Evolutionary conservation across 2,113 vertebrate species (phyloP), one percentile per base, ranked within the genome.

Genomic region (Scomber japonicus): DNA sequence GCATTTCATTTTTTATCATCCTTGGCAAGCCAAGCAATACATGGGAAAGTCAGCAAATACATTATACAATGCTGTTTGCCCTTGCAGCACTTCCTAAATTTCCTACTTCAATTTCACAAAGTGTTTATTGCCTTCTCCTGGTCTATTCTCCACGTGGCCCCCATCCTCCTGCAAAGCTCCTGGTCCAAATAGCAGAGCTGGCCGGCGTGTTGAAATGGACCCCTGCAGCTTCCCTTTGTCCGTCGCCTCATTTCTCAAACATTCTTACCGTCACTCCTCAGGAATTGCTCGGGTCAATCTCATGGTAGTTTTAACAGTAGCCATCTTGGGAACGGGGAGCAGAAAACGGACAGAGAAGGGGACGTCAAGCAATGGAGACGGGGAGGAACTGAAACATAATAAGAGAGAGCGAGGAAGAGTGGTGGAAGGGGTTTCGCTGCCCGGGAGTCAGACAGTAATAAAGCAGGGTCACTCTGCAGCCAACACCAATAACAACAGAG

Each of bases 21-120:
- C 67, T 68, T 17, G 49, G 71, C 51, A 56, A 69, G 45, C 48
- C 0, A 11, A 74, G 78, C 50, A 64, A 68, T 73, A 50, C 49
- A 66, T 4, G 0, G 62, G 3, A 27, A 61, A 80, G 80, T 80
- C 68, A 85, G 73, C 75, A 85, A 83, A 89, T 75, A 46, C 50
- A 75, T 78, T 60, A 50, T 64, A 83, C 73, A 40, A 55, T 68
- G 35, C 24, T 24, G 50, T 78, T 75, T 80, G 48, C 75, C 68
- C 71, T 82, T 0, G 45, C 68, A 80, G 63, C 19, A 16, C 50
- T 78, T 66, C 61, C 69, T 67, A 71, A 66, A 76, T 88, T 80
- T 77, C 44, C 67, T 49, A 11, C 65, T 65, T 82, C 80, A 78
- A 74, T 88, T 85, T 83, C 69, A 78, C 67, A 75, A 86, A 79